phyloP scores from a whole-genome alignment of 2,888 invertebrate species.

The Drosophila recens region DNA sequence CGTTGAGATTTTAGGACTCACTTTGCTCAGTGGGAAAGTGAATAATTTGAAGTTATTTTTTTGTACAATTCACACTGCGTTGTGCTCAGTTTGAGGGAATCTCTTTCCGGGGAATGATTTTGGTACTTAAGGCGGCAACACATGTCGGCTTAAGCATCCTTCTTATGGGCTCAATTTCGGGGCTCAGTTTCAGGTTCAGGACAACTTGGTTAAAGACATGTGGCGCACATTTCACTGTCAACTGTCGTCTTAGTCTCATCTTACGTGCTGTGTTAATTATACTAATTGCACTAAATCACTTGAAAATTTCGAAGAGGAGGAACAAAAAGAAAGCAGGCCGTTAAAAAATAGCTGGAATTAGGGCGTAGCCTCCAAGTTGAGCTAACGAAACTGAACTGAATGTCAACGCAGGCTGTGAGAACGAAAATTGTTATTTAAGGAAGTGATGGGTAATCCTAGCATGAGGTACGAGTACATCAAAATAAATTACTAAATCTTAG shows the following conservation, averaged over 20 bases:
- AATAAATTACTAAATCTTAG: slow-evolving; percentile 74
- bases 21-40: slow-evolving; percentile 28
- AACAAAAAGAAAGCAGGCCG: slow-evolving; percentile 16
- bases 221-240: slow-evolving; percentile 72
- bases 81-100: slow-evolving; percentile 20
- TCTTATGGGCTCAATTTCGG: slow-evolving; percentile 9
- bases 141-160: slow-evolving; percentile 73
- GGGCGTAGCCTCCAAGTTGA: slow-evolving; percentile 50
- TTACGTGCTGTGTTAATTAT: slow-evolving; percentile 77
- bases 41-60: slow-evolving; percentile 31
- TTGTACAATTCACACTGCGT: slow-evolving; percentile 33
- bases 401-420: slow-evolving; percentile 70
- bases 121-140: slow-evolving; percentile 61
- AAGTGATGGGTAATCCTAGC: slow-evolving; percentile 60
- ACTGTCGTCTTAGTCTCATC: slow-evolving; percentile 74
- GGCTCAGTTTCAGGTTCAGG: slow-evolving; percentile 27
- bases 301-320: slow-evolving; percentile 59
- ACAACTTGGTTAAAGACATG: slow-evolving; percentile 62
- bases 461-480: slow-evolving; percentile 64
- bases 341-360: slow-evolving; percentile 64
- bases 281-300: slow-evolving; percentile 81
- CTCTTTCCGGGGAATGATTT: slow-evolving; percentile 59
- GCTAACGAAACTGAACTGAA: slow-evolving; percentile 23
- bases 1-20: not conserved
- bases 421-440: slow-evolving; percentile 41